Conservation (phyloP, 2,888 invertebrate genomes). For the Lasioglossum lativentre region DNA sequence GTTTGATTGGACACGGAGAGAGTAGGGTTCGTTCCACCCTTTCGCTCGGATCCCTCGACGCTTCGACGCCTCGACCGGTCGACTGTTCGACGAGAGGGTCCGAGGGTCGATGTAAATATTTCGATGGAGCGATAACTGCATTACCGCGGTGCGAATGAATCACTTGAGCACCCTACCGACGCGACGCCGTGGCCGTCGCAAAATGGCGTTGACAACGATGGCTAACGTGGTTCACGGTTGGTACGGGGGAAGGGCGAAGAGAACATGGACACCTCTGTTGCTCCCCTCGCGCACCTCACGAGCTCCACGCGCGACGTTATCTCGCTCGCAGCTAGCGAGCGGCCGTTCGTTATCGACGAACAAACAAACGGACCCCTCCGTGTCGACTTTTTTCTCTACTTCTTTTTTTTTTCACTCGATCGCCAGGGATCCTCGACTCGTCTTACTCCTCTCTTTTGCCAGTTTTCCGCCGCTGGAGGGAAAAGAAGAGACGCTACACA, state of each 20-base stretch:
- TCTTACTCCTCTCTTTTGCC: slow-evolving; percentile 52
- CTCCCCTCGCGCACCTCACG: slow-evolving; percentile 34
- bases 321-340: slow-evolving; percentile 62
- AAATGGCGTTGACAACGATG: slow-evolving; percentile 69
- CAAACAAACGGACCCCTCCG: slow-evolving; percentile 77
- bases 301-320: slow-evolving; percentile 43
- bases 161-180: slow-evolving; percentile 33
- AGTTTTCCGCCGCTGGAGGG: slow-evolving; percentile 44
- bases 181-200: slow-evolving; percentile 38
- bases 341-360: slow-evolving; percentile 76
- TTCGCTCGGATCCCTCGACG: background rate
- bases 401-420: slow-evolving; percentile 60
- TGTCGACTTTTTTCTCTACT: slow-evolving; percentile 58
- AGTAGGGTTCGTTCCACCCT: background rate
- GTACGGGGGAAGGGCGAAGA: slow-evolving; percentile 3
- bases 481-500: slow-evolving; percentile 29
- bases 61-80: background rate
- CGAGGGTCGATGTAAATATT: slow-evolving; percentile 4
- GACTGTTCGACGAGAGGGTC: background rate
- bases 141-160: slow-evolving; percentile 32
- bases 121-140: slow-evolving; percentile 10
- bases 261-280: slow-evolving; percentile 37
- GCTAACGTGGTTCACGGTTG: background rate
- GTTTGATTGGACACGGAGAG: background rate
- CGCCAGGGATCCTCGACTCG: slow-evolving; percentile 64